Evolutionary conservation across 30 jellyfish, hydroid and myxozoan genomes (phyloP).

Genomic region (Pseudorhiza aurosa): DNA sequence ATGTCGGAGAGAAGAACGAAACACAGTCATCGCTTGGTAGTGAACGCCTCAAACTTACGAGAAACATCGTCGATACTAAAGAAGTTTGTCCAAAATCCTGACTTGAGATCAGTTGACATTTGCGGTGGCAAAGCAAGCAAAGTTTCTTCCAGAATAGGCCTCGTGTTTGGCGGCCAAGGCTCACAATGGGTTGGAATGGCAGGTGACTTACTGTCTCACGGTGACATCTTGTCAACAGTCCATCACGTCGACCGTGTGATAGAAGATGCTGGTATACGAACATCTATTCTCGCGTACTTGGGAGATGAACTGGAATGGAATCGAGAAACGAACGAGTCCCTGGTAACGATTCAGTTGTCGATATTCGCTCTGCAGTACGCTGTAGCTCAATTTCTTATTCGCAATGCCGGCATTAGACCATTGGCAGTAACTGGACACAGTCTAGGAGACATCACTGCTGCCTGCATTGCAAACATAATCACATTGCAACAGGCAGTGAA

Average conservation of each 20-base stretch:
- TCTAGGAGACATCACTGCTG: constrained; percentile 66
- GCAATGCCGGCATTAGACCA: constrained; percentile 24
- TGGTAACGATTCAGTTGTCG: constrained; percentile 24
- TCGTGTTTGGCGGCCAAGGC: constrained; percentile 69
- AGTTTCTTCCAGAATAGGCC: constrained; percentile 15
- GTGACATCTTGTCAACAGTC: background rate
- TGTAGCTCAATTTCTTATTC: constrained; percentile 26
- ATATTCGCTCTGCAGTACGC: constrained; percentile 54
- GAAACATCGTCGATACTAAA: constrained; percentile 5
- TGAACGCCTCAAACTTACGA: background rate
- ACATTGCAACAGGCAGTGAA: constrained; percentile 22
- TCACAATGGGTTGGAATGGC: constrained; percentile 55
- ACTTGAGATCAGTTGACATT: background rate
- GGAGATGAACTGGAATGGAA: background rate
- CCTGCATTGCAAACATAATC: constrained; percentile 42
- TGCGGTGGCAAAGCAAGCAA: constrained; percentile 17
- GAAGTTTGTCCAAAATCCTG: constrained; percentile 7
- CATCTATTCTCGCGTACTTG: constrained; percentile 13
- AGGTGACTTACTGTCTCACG: background rate
- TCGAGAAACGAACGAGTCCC: background rate
- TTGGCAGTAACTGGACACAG: constrained; percentile 47
- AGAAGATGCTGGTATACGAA: background rate
- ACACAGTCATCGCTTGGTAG: constrained; percentile 35
- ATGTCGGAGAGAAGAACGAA: constrained; percentile 41
- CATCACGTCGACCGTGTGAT: constrained; percentile 1